Percentiles rank a stretch among this genome's conserved stretches.
phyloP scores from a whole-genome alignment of 2,797 vertebrate species.

The Sebastes elongatus region DNA sequence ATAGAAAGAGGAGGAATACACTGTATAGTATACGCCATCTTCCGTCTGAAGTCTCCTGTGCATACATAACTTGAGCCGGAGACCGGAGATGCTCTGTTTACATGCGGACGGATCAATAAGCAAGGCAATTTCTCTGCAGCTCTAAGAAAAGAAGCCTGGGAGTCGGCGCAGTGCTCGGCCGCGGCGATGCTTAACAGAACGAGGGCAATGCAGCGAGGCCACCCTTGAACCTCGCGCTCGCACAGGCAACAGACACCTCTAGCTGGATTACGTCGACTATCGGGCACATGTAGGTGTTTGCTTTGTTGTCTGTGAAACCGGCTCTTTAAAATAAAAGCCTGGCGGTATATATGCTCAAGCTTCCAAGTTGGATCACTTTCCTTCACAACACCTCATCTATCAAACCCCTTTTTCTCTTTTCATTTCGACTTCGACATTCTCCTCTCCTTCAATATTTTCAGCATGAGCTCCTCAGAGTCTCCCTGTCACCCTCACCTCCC shows the following conservation, averaged over 20 bases:
- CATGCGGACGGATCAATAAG: conserved; percentile 66
- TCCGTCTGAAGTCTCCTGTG: conserved; percentile 58
- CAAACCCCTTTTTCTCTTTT: not conserved
- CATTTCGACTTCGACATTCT: conserved; percentile 44
- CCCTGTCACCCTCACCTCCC: conserved; percentile 36
- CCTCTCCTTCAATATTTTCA: conserved; percentile 49
- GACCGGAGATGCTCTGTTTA: conserved; percentile 63
- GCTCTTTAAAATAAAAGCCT: conserved; percentile 56
- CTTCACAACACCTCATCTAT: conserved; percentile 11
- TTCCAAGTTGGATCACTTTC: not conserved
- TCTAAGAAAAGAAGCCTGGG: conserved; percentile 62
- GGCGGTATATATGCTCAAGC: not conserved
- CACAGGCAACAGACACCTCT: conserved; percentile 42
- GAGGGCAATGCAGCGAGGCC: conserved; percentile 46
- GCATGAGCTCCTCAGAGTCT: conserved; percentile 46
- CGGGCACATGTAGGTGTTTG: conserved; percentile 57
- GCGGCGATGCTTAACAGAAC: conserved; percentile 41
- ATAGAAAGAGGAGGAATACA: conserved; percentile 53
- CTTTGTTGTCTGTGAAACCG: conserved; percentile 48
- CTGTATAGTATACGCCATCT: conserved; percentile 36
- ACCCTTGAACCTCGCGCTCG: conserved; percentile 42
- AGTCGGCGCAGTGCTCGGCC: conserved; percentile 14
- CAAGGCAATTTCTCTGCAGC: conserved; percentile 55
- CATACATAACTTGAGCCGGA: conserved; percentile 58
- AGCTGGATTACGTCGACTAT: conserved; percentile 24